Evolutionary conservation across 2,113 vertebrate genomes (phyloP).

Genomic region (Bubo bubo): DNA sequence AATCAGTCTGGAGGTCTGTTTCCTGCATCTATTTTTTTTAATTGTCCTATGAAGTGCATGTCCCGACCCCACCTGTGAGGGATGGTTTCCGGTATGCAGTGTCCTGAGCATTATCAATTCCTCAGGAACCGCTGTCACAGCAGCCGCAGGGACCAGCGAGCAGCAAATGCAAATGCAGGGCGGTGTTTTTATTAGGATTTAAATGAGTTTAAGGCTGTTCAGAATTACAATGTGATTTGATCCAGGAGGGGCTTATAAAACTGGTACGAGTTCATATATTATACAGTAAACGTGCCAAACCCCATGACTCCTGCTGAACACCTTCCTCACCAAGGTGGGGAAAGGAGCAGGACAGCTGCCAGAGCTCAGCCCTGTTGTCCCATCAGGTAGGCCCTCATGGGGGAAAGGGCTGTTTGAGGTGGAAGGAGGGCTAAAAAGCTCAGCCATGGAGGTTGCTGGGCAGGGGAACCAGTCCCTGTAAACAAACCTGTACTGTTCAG

Average conservation of each 20-base stretch:
- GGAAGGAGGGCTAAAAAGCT: not conserved
- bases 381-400: accelerated
- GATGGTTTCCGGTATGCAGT: not conserved
- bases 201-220: slow-evolving; percentile 66
- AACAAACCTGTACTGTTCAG: not conserved
- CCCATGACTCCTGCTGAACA: not conserved
- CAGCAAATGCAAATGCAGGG: slow-evolving; percentile 52
- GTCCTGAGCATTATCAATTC: not conserved
- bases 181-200: slow-evolving; percentile 66
- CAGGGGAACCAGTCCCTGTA: not conserved
- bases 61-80: not conserved
- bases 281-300: not conserved
- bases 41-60: not conserved
- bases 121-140: not conserved
- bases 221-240: slow-evolving; percentile 62
- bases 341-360: not conserved
- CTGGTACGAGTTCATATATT: slow-evolving; percentile 17
- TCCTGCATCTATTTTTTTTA: not conserved
- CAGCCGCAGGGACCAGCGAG: not conserved
- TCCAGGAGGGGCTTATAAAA: slow-evolving; percentile 56
- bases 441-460: not conserved
- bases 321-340: not conserved
- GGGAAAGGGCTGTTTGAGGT: not conserved
- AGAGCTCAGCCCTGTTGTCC: not conserved
- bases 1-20: not conserved